These are phyloP conservation scores for Paragorgia papillata DNA, from an alignment of 92 coral and sea anemone species.

Conservation along the genomic window DNA sequence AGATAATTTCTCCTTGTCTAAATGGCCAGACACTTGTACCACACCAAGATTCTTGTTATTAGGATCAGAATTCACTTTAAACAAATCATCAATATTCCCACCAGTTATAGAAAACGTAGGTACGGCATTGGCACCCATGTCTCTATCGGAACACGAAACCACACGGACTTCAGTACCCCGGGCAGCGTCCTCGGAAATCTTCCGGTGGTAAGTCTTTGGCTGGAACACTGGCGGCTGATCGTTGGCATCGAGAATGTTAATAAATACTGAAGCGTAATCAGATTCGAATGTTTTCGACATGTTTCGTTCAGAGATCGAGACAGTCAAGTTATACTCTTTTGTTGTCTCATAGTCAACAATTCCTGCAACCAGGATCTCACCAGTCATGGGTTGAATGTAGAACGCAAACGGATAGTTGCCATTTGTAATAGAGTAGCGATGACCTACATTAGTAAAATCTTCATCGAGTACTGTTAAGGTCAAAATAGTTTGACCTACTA, in stretches of 20 bases:
- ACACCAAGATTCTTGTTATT: conserved; percentile 41
- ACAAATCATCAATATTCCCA: conserved; percentile 77
- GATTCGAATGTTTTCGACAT: conserved; percentile 61
- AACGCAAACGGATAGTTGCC: conserved; percentile 90
- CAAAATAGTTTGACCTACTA: conserved; percentile 66
- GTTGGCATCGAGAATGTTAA: conserved; percentile 71
- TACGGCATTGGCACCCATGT: conserved; percentile 53
- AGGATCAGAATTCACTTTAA: conserved; percentile 65
- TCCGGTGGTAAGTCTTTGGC: conserved; percentile 55
- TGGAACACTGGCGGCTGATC: conserved; percentile 81
- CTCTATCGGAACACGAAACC: conserved; percentile 71
- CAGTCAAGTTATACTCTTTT: conserved; percentile 65
- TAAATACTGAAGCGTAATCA: conserved; percentile 59
- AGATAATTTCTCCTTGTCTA: conserved; percentile 83
- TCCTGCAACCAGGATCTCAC: conserved; percentile 67
- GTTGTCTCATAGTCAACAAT: conserved; percentile 69
- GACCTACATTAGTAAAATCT: conserved; percentile 58
- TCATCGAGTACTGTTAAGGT: conserved; percentile 65
- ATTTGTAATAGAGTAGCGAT: conserved; percentile 65
- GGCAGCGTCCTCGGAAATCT: conserved; percentile 65
- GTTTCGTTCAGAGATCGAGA: conserved; percentile 76
- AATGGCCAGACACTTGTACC: conserved; percentile 75
- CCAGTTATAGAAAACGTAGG: conserved; percentile 62
- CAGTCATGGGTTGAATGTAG: conserved; percentile 69
- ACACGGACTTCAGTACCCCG: conserved; percentile 61